Conservation (phyloP, 1,140 invertebrate species). For the Acromyrmex echinatior region DNA sequence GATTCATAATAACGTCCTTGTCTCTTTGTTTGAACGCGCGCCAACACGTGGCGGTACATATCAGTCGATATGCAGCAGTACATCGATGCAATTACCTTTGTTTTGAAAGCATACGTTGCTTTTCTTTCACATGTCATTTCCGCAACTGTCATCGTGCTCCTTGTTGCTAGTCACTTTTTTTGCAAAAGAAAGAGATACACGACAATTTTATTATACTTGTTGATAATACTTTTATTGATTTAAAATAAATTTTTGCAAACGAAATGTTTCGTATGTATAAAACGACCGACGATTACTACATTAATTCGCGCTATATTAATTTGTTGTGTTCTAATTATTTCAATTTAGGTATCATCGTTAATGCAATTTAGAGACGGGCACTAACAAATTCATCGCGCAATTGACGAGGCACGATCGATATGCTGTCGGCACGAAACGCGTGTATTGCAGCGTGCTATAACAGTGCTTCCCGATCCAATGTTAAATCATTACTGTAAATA, state of each 20-base stretch:
- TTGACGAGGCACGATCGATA: constrained; percentile 30
- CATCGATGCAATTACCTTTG: constrained; percentile 66
- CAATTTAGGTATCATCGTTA: not conserved
- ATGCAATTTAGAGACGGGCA: not conserved
- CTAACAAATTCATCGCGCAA: constrained; percentile 23
- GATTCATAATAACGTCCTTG: constrained; percentile 73
- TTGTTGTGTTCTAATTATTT: not conserved
- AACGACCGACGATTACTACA: not conserved
- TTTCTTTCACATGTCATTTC: constrained; percentile 12
- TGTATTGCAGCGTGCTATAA: constrained; percentile 6
- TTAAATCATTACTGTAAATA: not conserved
- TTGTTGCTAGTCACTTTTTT: not conserved
- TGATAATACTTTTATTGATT: not conserved
- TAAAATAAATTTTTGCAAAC: not conserved
- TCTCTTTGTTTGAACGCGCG: constrained; percentile 77
- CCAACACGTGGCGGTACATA: constrained; percentile 73
- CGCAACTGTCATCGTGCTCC: constrained; percentile 1
- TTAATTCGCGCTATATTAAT: not conserved
- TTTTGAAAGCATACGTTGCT: constrained; percentile 49
- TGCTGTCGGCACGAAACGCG: not conserved
- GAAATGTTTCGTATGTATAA: not conserved
- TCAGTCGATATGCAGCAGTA: constrained; percentile 62
- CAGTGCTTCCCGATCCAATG: constrained; percentile 1
- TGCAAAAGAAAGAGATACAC: not conserved
- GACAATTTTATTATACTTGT: constrained; percentile 6